Evolutionary conservation across 2,888 invertebrate species (phyloP), one percentile per base, ranked within the genome.

Genomic region (Polydrusus cervinus): DNA sequence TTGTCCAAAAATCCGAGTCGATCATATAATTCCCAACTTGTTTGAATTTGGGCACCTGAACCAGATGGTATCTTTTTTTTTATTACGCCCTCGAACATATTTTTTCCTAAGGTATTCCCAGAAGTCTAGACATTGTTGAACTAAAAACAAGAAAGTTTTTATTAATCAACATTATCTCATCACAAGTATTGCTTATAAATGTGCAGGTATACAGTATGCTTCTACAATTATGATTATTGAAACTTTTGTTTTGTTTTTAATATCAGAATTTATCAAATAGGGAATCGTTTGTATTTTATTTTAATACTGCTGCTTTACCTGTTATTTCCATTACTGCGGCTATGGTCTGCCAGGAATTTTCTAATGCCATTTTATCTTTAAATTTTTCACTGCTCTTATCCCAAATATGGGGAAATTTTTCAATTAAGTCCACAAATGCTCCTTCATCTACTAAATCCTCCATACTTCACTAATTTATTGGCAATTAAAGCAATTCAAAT

Each of bases 351-450:
- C 51, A 51, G 9, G 10, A 9, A 18, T 51, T 51, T 51, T 51
- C 51, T n/a, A 18, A 9, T 13, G 16, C 20, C 2, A 51, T 51
- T 51, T 51, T 51, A 51, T 51, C 51, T 51, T 51, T 51, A n/a
- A 51, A 51, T 51, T 51, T 51, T 9, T 51, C 40, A 40, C 13
- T 40, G 40, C 40, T 40, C 13, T 40, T 40, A 8, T 40, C 10
- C 40, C 40, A 40, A 11, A 40, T 13, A 40, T 40, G 40, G 40
- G 40, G 40, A 40, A 40, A 40, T 40, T 40, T 40, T 40, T 40
- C 40, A 11, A 40, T 13, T 11, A 40, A 13, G 13, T 40, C 40
- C 13, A 40, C 13, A 13, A 40, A 40, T 40, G 40, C 40, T 40
- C 13, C 40, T 40, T 40, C 40, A 40, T 40, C 40, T 11, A 40